Conservation (phyloP, 2,797 vertebrate species). For the Mustela erminea region DNA sequence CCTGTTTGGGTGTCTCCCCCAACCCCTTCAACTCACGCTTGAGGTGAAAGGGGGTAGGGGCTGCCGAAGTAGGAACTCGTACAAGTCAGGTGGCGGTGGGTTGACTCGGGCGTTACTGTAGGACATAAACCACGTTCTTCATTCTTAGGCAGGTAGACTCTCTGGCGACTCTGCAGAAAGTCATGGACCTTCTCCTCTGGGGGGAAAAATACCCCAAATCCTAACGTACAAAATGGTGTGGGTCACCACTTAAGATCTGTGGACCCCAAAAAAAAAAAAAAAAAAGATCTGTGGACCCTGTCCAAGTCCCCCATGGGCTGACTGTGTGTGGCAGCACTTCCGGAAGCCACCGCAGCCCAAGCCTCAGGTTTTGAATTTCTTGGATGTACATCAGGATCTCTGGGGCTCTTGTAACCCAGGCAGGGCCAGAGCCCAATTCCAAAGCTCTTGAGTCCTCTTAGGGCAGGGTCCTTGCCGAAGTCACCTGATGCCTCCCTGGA, state of each 20-base stretch:
- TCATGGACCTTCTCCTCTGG: neutral
- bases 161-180: neutral
- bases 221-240: fast-evolving
- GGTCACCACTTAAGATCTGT: neutral
- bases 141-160: neutral
- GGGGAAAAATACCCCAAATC: fast-evolving
- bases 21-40: neutral
- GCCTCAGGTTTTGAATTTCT: neutral
- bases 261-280: no score
- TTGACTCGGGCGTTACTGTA: neutral
- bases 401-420: neutral
- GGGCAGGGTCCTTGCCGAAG: no score
- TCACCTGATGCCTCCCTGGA: neutral
- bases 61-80: fast-evolving
- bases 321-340: fast-evolving
- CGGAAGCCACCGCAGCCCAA: fast-evolving
- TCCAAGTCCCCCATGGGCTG: fast-evolving
- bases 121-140: neutral
- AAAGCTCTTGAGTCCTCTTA: neutral
- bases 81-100: neutral
- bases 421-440: neutral
- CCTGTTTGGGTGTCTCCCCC: neutral
- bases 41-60: neutral
- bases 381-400: fast-evolving
- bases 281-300: neutral